A percentile compares a stretch with the other conserved stretches of the same genome.
Conservation (phyloP, 23 tunicate species). For the Trididemnum nubilum region DNA sequence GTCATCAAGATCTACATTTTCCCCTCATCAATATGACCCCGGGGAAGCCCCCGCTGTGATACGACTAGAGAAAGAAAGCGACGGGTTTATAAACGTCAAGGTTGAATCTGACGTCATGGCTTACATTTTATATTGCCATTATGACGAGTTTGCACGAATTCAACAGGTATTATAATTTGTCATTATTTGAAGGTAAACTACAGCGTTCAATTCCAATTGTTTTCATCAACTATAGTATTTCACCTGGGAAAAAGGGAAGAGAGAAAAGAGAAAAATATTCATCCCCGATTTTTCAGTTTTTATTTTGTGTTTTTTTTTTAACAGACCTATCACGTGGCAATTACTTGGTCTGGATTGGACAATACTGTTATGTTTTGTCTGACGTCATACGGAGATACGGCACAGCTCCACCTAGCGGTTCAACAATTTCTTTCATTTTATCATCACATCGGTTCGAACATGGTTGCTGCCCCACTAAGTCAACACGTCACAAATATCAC, state of each 20-base stretch:
- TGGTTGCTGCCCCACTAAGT: conserved; percentile 52
- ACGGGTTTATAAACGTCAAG: conserved; percentile 61
- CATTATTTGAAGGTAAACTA: no score
- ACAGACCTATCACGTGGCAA: conserved; percentile 53
- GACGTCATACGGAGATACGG: conserved; percentile 43
- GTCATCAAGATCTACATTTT: background rate
- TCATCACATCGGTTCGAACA: conserved; percentile 36
- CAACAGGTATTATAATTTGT: conserved; percentile 90
- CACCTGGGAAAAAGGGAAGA: background rate
- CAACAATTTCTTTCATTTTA: conserved; percentile 57
- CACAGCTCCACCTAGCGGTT: conserved; percentile 39
- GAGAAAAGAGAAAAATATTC: no score
- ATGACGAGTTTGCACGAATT: conserved; percentile 59
- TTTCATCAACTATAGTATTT: background rate
- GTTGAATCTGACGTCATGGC: conserved; percentile 89
- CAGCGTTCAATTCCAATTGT: background rate
- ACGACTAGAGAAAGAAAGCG: conserved; percentile 53
- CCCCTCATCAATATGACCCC: background rate
- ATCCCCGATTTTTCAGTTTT: no score
- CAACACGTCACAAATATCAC: conserved; percentile 62
- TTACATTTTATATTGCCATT: conserved; percentile 78
- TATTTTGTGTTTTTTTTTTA: background rate
- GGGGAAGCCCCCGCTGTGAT: conserved; percentile 44
- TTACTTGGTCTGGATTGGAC: conserved; percentile 75
- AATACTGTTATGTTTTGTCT: conserved; percentile 69